phyloP scores from a whole-genome alignment of 2,888 invertebrate species.

The Caenorhabditis drosophilae region DNA sequence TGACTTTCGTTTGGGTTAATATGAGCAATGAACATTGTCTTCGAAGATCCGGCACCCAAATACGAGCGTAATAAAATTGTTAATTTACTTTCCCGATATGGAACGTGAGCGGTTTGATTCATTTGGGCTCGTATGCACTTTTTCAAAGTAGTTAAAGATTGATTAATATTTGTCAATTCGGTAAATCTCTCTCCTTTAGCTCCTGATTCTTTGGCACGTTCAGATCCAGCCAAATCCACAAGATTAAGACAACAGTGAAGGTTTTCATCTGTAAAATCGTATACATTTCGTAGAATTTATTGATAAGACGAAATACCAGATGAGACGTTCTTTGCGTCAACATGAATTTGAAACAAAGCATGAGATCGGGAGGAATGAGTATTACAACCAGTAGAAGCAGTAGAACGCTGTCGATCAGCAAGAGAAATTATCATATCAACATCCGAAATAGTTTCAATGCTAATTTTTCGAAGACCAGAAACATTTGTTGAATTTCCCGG shows the following conservation, averaged over 20 bases:
- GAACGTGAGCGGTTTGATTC: constrained; percentile 79
- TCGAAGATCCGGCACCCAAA: constrained; percentile 84
- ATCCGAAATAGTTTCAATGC: constrained; percentile 5
- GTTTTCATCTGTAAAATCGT: constrained; percentile 19
- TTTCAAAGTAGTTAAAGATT: constrained; percentile 67
- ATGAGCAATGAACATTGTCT: constrained; percentile 90
- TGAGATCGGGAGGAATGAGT: constrained; percentile 73
- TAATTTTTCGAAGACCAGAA: constrained; percentile 4
- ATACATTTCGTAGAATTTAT: too few species aligned
- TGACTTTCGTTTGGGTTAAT: constrained; percentile 83
- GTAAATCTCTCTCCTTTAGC: constrained; percentile 73
- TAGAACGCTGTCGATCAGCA: constrained; percentile 83
- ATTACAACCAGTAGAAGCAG: constrained; percentile 80
- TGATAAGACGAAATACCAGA: too few species aligned
- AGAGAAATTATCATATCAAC: constrained; percentile 77
- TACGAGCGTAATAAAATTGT: constrained; percentile 87
- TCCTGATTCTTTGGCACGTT: constrained; percentile 74
- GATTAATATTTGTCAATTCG: constrained; percentile 86
- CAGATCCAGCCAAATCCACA: constrained; percentile 87
- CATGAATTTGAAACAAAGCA: constrained; percentile 69
- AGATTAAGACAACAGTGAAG: constrained; percentile 76
- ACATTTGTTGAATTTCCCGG: constrained; percentile 5
- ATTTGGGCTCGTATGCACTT: constrained; percentile 31
- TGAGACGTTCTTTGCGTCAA: constrained; percentile 52
- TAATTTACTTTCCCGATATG: constrained; percentile 87